Evolutionary conservation across 2,888 invertebrate species (phyloP), one percentile per base, ranked within the genome.

Genomic region (Schrankia costaestrigalis): DNA sequence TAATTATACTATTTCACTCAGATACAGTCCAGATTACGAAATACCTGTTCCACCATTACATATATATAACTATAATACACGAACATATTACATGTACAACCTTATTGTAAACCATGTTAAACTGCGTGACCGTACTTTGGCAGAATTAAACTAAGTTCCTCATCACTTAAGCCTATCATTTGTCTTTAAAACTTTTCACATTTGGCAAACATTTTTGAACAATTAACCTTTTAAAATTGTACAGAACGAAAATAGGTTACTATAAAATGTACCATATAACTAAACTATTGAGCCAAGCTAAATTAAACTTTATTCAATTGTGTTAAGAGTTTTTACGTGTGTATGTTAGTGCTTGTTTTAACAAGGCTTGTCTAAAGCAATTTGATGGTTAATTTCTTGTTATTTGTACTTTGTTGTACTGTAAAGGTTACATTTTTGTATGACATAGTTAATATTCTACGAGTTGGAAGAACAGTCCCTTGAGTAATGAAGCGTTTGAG

Each of bases 151-250:
- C 39, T 37, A 29, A 56, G 30, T 42, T 38, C 41, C n/a, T 26
- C 35, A 24, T 39, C 32, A 35, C 26, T 42, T 23, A 24, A 51
- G 44, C 44, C 48, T 41, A 41, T 43, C 44, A 50, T 58, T 35
- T 36, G 54, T 60, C 60, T 61, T 56, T 24, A 24, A 47, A 72
- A 73, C 63, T 71, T 71, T 58, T 44, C 57, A 62, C 70, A 71
- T 65, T 68, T 66, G 62, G 63, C 66, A 63, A 62, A 57, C 60
- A 63, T 67, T 63, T 71, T 70, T 66, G 58, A 33, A 55, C 63
- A 63, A 73, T 71, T 68, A 68, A 65, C 63, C 65, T 62, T 63
- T 65, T 58, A 63, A 65, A 67, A 61, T 57, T 54, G 50, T 43
- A 41, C 37, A 33, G 28, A 31, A 27, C 21, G 30, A 42, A 56